These are phyloP conservation scores for Limnephilus marmoratus DNA, from an alignment of 2,888 invertebrate species.

Conservation along the genomic window DNA sequence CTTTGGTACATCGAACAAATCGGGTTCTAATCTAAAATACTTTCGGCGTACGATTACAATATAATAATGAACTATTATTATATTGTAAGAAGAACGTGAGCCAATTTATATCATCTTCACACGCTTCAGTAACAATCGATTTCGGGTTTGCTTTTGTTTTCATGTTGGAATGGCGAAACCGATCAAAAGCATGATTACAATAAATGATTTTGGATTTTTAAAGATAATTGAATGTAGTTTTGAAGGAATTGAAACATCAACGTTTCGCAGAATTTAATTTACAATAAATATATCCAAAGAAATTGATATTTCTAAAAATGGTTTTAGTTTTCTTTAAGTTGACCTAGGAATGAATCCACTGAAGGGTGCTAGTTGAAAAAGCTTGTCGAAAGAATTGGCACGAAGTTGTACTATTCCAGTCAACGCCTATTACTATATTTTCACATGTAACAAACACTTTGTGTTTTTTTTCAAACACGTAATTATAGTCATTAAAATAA, in stretches of 20 bases:
- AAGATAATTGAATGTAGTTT: not conserved
- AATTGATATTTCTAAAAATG: not conserved
- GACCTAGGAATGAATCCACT: not conserved
- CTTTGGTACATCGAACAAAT: not conserved
- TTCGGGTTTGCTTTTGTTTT: not conserved
- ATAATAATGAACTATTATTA: not conserved
- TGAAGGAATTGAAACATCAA: not conserved
- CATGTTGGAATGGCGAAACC: not conserved
- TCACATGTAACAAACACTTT: no score
- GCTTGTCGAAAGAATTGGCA: no score
- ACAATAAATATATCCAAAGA: not conserved
- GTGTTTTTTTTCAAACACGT: no score
- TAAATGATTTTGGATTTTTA: not conserved
- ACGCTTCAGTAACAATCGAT: not conserved
- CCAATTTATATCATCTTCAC: conserved; percentile 7
- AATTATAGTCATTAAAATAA: no score
- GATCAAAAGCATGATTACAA: not conserved
- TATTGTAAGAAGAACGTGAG: conserved; percentile 19
- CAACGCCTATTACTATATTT: no score
- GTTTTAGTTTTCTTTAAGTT: not conserved
- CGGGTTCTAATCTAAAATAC: not conserved
- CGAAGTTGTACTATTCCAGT: no score
- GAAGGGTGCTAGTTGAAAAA: no score
- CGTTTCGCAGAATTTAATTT: not conserved
- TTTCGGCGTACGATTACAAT: not conserved